These are phyloP conservation scores for Hymenochirus boettgeri DNA, from an alignment of 2,113 vertebrate genomes.

Conservation along the genomic window DNA sequence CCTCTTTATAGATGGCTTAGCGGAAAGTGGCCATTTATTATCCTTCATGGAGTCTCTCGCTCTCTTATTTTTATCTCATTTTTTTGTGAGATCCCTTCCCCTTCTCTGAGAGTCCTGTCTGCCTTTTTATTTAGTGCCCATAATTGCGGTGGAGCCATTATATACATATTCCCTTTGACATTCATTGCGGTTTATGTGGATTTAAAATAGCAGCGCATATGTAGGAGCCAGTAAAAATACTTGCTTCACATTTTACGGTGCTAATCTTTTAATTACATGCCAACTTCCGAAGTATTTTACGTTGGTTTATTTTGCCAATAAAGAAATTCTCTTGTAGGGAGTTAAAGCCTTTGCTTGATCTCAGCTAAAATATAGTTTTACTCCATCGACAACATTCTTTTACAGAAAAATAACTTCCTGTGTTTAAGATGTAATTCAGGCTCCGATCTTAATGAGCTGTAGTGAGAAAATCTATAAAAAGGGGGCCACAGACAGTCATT, in stretches of 20 bases:
- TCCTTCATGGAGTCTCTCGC: too few species aligned
- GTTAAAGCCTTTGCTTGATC: not conserved
- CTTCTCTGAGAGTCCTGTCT: not conserved
- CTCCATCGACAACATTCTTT: not conserved
- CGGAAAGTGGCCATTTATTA: too few species aligned
- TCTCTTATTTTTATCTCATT: not conserved
- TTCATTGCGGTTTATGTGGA: constrained; percentile 30
- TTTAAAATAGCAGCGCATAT: not conserved
- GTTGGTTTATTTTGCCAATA: constrained; percentile 21
- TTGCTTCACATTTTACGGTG: constrained; percentile 7
- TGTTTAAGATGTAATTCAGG: too few species aligned
- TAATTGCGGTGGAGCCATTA: constrained; percentile 4
- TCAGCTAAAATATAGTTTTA: not conserved
- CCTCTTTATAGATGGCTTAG: too few species aligned
- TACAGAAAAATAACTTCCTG: too few species aligned
- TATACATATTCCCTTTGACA: constrained; percentile 4
- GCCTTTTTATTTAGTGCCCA: not conserved
- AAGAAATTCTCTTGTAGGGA: not conserved
- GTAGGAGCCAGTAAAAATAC: constrained; percentile 7
- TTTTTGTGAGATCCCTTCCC: not conserved
- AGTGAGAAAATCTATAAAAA: too few species aligned
- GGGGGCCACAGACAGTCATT: too few species aligned
- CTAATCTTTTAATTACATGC: constrained; percentile 23
- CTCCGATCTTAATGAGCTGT: not conserved
- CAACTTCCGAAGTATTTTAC: constrained; percentile 24